Percentiles rank a stretch among this genome's conserved stretches.
These are phyloP conservation scores for Andricus quercusramuli DNA, from an alignment of 2,888 invertebrate genomes.

Conservation along the genomic window DNA sequence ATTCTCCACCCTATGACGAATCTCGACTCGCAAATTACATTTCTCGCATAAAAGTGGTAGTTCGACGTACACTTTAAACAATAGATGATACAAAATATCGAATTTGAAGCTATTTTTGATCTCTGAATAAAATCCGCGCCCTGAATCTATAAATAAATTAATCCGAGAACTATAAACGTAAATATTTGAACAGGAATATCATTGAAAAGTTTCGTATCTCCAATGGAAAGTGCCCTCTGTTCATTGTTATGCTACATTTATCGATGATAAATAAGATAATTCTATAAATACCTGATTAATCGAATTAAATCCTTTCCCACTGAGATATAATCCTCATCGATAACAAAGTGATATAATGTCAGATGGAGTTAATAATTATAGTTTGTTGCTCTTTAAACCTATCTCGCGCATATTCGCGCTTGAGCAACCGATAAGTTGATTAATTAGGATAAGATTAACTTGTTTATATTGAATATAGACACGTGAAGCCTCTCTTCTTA, in stretches of 20 bases:
- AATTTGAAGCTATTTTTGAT: too few relatives aligned
- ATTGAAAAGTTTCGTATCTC: neutral
- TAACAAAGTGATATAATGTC: neutral
- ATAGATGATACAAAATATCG: too few relatives aligned
- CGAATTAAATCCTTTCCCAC: neutral
- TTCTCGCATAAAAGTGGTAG: too few relatives aligned
- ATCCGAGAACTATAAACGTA: too few relatives aligned
- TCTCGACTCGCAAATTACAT: too few relatives aligned
- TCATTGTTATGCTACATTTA: neutral
- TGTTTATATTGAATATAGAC: conserved; percentile 8
- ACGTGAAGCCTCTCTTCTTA: neutral
- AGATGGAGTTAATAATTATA: neutral
- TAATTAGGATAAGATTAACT: too few relatives aligned
- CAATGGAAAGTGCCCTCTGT: neutral
- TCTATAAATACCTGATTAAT: neutral
- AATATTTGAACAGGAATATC: neutral
- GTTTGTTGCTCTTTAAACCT: too few relatives aligned
- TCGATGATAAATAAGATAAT: neutral
- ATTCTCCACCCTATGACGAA: too few relatives aligned
- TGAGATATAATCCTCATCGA: neutral
- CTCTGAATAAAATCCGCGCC: too few relatives aligned
- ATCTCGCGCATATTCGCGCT: neutral
- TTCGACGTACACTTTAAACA: too few relatives aligned
- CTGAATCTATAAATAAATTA: too few relatives aligned
- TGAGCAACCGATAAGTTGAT: neutral